Evolutionary conservation across 2,113 vertebrate species (phyloP), one percentile per base, ranked within the genome.

Genomic region (Oryzias celebensis): DNA sequence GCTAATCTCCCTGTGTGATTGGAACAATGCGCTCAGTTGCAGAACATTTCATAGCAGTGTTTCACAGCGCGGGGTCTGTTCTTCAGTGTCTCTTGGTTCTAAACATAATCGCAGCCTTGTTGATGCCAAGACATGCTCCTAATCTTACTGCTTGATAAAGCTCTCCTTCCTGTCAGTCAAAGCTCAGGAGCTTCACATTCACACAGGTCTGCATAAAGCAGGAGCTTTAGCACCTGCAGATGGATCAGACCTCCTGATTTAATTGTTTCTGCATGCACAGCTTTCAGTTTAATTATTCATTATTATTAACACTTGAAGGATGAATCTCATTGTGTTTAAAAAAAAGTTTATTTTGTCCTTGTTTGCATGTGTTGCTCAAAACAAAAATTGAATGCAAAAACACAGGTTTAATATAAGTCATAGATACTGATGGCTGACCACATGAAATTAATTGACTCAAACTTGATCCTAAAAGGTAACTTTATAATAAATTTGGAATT

Each of bases 131-230:
- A 66, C 49, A 28, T 62, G 58, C 47, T 52, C 1, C 63, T 85
- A 81, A 86, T 85, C 68, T 78, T 31, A 44, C 28, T 20, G n/a
- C 67, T 66, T 77, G 85, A 85, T 75, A 68, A 79, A 84, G 74
- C 55, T 31, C 44, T 56, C 26, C 66, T 73, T 45, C 58, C 49
- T 69, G 49, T 31, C 52, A 57, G 68, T 59, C 73, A 66, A 75
- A 65, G 75, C 70, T 54, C 20, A 23, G 26, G 43, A 60, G 65
- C 80, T 53, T 79, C 75, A 73, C 48, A 60, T 72, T 67, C 58
- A 64, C 63, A 62, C 80, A 58, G 65, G 68, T 77, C 75, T 70
- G 71, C 45, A 60, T 59, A 68, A 28, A 65, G 61, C 56, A 68
- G 44, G 28, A 13, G 66, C 65, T 77, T 85, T 77, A 71, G 42